Percentiles rank a stretch among this genome's conserved stretches.
Conservation (phyloP, 2,797 vertebrate genomes). For the Danio albolineatus region DNA sequence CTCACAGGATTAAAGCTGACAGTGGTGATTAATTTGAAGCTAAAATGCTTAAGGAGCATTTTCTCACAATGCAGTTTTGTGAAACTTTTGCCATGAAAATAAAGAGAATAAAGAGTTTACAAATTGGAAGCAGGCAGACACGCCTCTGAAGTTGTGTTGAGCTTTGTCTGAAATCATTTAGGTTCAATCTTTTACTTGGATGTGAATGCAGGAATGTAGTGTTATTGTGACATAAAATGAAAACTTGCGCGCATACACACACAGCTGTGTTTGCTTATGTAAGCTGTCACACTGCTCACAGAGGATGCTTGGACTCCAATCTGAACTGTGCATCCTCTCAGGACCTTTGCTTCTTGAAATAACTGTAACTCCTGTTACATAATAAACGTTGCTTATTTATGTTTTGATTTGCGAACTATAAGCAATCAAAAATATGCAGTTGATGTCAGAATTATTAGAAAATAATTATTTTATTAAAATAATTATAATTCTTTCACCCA, state of each 20-base stretch:
- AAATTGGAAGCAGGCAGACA: conserved; percentile 15
- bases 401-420: conserved; percentile 3
- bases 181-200: conserved; percentile 6
- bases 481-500: too few relatives aligned
- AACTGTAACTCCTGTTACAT: conserved; percentile 13
- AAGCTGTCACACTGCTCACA: conserved; percentile 21
- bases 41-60: background rate
- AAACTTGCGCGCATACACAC: background rate
- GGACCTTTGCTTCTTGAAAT: conserved; percentile 37
- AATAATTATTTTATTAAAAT: too few relatives aligned
- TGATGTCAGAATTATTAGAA: too few relatives aligned
- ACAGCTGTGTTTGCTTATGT: conserved; percentile 48
- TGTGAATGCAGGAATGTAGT: conserved; percentile 20
- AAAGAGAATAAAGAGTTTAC: conserved; percentile 27
- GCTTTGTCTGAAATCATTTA: conserved; percentile 27
- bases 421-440: background rate
- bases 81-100: conserved; percentile 8
- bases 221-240: conserved; percentile 8
- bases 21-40: background rate
- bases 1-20: background rate
- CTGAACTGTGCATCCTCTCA: conserved; percentile 26
- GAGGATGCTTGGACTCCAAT: conserved; percentile 11
- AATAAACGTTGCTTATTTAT: conserved; percentile 8
- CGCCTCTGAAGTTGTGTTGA: conserved; percentile 16
- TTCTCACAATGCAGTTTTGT: conserved; percentile 25